Conservation (phyloP, 2,113 vertebrate genomes). For the Lanius collurio region DNA sequence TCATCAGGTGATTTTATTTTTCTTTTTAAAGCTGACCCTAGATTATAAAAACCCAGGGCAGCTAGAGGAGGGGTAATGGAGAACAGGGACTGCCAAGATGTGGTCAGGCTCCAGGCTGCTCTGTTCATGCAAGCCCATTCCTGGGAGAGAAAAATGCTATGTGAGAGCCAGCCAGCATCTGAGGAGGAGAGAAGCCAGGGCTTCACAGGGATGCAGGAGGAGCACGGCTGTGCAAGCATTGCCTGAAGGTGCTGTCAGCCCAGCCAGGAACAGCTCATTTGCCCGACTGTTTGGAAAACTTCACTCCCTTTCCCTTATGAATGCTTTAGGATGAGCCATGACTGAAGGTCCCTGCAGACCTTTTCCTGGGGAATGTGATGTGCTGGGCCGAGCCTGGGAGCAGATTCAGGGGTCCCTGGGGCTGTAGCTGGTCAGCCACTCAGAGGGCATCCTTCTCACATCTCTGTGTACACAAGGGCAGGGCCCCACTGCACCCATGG, state of each 20-base stretch:
- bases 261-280: not conserved
- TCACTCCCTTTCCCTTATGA: not conserved
- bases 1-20: not conserved
- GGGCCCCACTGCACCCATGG: not conserved
- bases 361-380: not conserved
- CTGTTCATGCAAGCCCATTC: fast-evolving
- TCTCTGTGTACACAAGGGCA: not conserved
- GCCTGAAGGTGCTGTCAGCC: not conserved
- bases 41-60: not conserved
- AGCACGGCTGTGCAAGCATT: fast-evolving
- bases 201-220: not conserved
- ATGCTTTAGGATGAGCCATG: not conserved
- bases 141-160: not conserved
- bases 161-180: not conserved
- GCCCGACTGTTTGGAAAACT: not conserved
- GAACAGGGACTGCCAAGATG: not conserved
- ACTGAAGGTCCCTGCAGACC: not conserved
- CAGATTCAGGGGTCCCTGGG: not conserved
- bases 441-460: not conserved
- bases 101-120: not conserved
- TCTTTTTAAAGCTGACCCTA: not conserved
- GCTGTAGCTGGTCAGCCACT: not conserved
- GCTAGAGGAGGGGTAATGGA: not conserved
- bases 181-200: not conserved
- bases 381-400: not conserved